Evolutionary conservation across 2,113 vertebrate genomes (phyloP), one percentile per base, ranked within the genome.

Genomic region (Propithecus coquereli): DNA sequence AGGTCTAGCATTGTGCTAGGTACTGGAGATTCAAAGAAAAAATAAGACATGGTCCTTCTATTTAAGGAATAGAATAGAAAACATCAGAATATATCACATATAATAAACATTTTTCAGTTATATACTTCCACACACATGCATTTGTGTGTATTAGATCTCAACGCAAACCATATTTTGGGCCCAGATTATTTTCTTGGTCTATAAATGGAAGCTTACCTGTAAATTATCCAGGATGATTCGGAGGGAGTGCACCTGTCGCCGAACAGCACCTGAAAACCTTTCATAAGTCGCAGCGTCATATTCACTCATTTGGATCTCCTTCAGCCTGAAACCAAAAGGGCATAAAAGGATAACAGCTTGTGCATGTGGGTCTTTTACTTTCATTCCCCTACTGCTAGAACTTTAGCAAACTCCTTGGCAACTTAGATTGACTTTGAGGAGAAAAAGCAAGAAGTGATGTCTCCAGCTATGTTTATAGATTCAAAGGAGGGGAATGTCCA

Each of bases 301-400:
- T 91, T 99, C 99, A 74, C 99, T 99, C 99, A 99, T 99, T 23
- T 99, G 97, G 89, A 99, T 99, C 98, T 99, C 99, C 96, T 99
- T 99, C 92, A 99, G 89, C 92, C 99, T 99, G 98, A 97, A 98
- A 89, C 10, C 94, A 95, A 96, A 76, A 88, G 32, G 3, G 79
- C 27, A 5, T 43, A 52, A 40, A 80, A 61, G 95, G 61, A 4
- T 8, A 81, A 68, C 8, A 47, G 63, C 77, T 97, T 77, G 40
- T 8, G 18, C 1, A 37, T 2, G 3, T 7, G 30, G 12, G 30
- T 27, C 70, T 81, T 47, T 50, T 17, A 50, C 16, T 34, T 66
- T 37, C 11, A 63, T 23, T 54, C 17, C 32, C 22, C 63, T 47
- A 45, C 6, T 65, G 10, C 65, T 43, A 73, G 82, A 90, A 34